Conservation (phyloP, 2,888 invertebrate genomes). For the Baronia brevicornis region DNA sequence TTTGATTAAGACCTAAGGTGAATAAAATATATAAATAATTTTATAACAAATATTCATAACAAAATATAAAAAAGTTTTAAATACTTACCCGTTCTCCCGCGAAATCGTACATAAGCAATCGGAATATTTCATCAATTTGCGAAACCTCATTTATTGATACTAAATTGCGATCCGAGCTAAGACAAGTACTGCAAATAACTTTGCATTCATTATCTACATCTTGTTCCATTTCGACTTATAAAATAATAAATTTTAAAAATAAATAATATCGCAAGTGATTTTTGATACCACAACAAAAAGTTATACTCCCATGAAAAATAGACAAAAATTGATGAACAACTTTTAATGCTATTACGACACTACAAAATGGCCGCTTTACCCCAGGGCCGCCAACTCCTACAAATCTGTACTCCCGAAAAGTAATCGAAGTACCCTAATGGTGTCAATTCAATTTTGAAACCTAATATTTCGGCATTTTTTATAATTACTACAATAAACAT, state of each 20-base stretch:
- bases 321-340: constrained; percentile 60
- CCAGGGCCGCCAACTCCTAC: constrained; percentile 50
- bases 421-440: too few relatives aligned
- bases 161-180: constrained; percentile 57
- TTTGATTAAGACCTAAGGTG: too few relatives aligned
- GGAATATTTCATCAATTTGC: constrained; percentile 50
- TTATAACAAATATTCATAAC: too few relatives aligned
- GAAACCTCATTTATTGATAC: constrained; percentile 40
- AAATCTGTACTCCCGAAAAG: too few relatives aligned
- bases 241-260: constrained; percentile 17
- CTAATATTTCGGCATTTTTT: too few relatives aligned
- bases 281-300: constrained; percentile 70
- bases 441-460: too few relatives aligned
- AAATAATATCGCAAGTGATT: constrained; percentile 27
- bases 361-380: constrained; percentile 73
- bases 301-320: constrained; percentile 74
- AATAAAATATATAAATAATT: too few relatives aligned
- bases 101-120: constrained; percentile 59
- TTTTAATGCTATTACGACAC: constrained; percentile 59
- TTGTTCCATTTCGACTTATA: constrained; percentile 49
- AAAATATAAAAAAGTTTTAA: constrained; percentile 18
- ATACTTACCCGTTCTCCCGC: constrained; percentile 56
- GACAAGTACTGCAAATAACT: constrained; percentile 51
- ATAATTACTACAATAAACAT: too few relatives aligned
- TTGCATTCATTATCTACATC: constrained; percentile 51